These are phyloP conservation scores for Asbolus verrucosus DNA, from an alignment of 1,140 invertebrate species.

Conservation along the genomic window DNA sequence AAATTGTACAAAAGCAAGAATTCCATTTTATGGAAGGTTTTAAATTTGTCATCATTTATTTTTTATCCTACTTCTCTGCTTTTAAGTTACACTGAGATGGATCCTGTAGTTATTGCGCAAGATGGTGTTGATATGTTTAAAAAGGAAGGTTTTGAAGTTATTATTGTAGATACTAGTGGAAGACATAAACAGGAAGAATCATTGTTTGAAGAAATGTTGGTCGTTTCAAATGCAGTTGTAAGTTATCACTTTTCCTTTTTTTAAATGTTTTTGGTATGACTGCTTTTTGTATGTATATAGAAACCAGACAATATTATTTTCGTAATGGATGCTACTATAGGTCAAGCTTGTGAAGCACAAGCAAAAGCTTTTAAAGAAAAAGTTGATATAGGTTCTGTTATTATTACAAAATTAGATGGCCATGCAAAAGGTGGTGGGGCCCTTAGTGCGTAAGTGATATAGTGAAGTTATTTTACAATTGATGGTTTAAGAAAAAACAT, in stretches of 20 bases:
- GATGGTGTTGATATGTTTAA: constrained; percentile 99
- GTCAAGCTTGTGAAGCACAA: constrained; percentile 98
- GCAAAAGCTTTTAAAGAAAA: constrained; percentile 98
- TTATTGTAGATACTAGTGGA: constrained; percentile 99
- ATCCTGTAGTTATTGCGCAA: constrained; percentile 99
- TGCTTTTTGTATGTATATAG: too few relatives aligned
- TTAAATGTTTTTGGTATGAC: constrained; percentile 56
- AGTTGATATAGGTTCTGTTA: constrained; percentile 99
- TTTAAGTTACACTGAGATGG: constrained; percentile 97
- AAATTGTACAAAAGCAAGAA: constrained; percentile 99
- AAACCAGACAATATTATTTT: constrained; percentile 98
- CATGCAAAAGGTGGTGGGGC: constrained; percentile 99
- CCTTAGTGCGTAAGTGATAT: constrained; percentile 89
- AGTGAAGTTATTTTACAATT: too few relatives aligned
- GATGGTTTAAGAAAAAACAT: too few relatives aligned
- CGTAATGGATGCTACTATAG: constrained; percentile 99
- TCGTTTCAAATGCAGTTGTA: constrained; percentile 97
- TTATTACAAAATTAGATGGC: constrained; percentile 99
- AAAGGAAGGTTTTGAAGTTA: constrained; percentile 99
- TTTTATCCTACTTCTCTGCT: too few relatives aligned
- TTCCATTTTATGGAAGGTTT: constrained; percentile 99
- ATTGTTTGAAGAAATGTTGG: constrained; percentile 99
- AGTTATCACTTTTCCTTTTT: constrained; percentile 64
- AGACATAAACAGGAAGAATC: constrained; percentile 99
- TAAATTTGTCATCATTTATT: too few relatives aligned